phyloP scores from a whole-genome alignment of 2,888 invertebrate genomes.

The Drosophila engyochracea region DNA sequence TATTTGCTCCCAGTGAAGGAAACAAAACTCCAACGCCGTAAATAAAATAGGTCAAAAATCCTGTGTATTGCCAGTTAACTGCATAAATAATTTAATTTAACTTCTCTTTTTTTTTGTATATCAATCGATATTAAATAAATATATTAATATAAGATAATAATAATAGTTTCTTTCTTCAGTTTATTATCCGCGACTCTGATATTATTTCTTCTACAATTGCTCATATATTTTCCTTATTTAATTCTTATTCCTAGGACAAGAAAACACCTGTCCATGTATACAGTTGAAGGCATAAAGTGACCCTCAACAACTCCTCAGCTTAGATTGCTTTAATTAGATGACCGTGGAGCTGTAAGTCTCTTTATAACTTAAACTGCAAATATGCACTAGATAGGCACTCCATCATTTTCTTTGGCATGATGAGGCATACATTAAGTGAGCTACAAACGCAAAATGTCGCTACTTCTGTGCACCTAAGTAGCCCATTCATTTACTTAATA shows the following conservation, averaged over 20 bases:
- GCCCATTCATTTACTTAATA: constrained; percentile 67
- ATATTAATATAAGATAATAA: background rate
- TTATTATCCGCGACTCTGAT: fast-evolving
- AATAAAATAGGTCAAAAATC: background rate
- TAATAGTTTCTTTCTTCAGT: background rate
- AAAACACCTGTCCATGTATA: background rate
- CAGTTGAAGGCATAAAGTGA: background rate
- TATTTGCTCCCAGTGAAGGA: background rate
- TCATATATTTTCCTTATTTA: background rate
- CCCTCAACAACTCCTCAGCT: background rate
- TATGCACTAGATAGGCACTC: constrained; percentile 31
- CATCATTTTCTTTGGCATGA: constrained; percentile 40
- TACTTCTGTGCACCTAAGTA: constrained; percentile 52
- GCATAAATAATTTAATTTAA: background rate
- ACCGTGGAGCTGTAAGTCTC: too few relatives aligned
- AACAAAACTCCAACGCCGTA: background rate
- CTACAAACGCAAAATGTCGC: constrained; percentile 48
- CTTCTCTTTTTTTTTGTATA: background rate
- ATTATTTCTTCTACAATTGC: background rate
- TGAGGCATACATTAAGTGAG: constrained; percentile 42
- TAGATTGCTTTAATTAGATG: background rate
- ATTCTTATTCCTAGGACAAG: background rate
- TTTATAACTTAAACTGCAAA: background rate
- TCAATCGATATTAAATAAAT: background rate
- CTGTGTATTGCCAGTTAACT: background rate